Evolutionary conservation across 1,140 invertebrate species (phyloP).

Genomic region (Cherax quadricarinatus): DNA sequence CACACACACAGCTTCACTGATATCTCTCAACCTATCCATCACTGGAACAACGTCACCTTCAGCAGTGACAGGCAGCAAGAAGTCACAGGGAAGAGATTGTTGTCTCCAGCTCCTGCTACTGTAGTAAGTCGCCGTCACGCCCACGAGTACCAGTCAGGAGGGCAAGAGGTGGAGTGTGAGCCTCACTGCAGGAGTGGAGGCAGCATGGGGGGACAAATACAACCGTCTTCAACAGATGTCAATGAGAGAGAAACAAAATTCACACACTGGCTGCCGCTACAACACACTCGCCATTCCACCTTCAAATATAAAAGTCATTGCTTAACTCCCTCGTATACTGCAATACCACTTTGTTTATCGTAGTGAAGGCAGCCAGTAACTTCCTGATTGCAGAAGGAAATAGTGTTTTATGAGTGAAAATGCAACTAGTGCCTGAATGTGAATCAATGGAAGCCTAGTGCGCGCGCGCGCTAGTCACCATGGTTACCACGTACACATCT

Average conservation of each 20-base stretch:
- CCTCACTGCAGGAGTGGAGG: background rate
- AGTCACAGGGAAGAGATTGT: too few species aligned
- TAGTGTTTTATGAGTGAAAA: background rate
- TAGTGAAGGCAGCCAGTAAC: background rate
- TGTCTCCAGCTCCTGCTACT: background rate
- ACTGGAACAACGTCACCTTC: background rate
- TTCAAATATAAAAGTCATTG: background rate
- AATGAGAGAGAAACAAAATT: background rate
- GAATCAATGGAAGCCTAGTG: conserved; percentile 38
- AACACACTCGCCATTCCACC: background rate
- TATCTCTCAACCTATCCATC: background rate
- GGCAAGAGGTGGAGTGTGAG: background rate
- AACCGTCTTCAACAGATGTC: background rate
- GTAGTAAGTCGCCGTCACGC: background rate
- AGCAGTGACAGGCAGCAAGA: too few species aligned
- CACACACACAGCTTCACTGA: too few species aligned
- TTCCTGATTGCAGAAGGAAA: background rate
- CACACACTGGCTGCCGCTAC: background rate
- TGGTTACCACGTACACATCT: conserved; percentile 20
- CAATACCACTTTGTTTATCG: background rate
- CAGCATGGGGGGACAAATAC: background rate
- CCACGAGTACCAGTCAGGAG: background rate
- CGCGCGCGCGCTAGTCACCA: background rate
- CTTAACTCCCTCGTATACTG: background rate
- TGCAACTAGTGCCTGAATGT: conserved; percentile 25